Conservation (phyloP, 2,888 invertebrate genomes). For the Oscheius myriophilus region DNA sequence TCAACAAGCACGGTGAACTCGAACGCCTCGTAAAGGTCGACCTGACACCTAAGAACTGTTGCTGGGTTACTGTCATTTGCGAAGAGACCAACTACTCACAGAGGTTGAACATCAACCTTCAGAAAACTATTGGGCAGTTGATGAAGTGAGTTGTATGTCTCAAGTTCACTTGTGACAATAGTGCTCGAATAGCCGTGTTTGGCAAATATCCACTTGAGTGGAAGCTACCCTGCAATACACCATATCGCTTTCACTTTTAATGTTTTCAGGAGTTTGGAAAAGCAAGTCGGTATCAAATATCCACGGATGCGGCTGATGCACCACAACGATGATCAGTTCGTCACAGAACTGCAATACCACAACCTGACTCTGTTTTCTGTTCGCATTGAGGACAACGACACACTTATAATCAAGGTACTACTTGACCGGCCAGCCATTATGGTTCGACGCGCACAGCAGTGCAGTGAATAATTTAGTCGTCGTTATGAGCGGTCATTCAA, state of each 20-base stretch:
- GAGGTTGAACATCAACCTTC: constrained; percentile 56
- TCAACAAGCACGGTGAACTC: constrained; percentile 56
- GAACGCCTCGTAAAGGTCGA: constrained; percentile 65
- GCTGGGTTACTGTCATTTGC: constrained; percentile 44
- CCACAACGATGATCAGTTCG: constrained; percentile 28
- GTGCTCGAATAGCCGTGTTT: constrained; percentile 25
- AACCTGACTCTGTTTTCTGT: constrained; percentile 62
- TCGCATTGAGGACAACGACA: constrained; percentile 69
- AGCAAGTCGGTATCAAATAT: constrained; percentile 48
- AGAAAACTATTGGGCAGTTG: constrained; percentile 70
- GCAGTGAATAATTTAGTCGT: constrained; percentile 14
- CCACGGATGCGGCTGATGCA: constrained; percentile 46
- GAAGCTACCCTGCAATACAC: too few species aligned
- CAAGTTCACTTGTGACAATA: constrained; percentile 11
- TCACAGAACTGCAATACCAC: constrained; percentile 47
- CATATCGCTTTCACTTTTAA: background rate
- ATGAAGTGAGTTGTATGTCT: constrained; percentile 66
- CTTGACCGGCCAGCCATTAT: background rate
- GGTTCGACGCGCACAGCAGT: background rate
- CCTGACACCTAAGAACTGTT: constrained; percentile 63
- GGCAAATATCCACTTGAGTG: constrained; percentile 13
- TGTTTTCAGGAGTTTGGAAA: constrained; percentile 65
- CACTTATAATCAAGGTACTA: constrained; percentile 61
- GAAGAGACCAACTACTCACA: constrained; percentile 50
- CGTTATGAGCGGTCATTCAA: constrained; percentile 24